phyloP scores from a whole-genome alignment of 2,888 invertebrate species.

The Nomada ferruginata region DNA sequence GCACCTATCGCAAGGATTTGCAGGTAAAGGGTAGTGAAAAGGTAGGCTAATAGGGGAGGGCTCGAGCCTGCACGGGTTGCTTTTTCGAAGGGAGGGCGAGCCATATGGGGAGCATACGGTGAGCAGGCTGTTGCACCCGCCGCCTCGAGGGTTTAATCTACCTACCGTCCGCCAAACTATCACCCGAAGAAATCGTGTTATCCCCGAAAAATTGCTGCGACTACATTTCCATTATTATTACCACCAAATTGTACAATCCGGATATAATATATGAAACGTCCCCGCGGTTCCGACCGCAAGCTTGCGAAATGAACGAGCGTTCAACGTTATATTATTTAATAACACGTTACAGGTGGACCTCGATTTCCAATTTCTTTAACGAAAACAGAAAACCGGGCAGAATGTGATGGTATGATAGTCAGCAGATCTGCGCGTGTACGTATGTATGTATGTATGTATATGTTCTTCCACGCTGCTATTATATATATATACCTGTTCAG shows the following conservation, averaged over 20 bases:
- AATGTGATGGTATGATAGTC: too few relatives aligned
- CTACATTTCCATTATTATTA: constrained; percentile 71
- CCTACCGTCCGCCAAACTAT: constrained; percentile 82
- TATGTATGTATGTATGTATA: not conserved
- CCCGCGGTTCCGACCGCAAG: too few relatives aligned
- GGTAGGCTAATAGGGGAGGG: constrained; percentile 63
- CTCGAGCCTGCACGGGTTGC: constrained; percentile 70
- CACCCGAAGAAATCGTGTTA: constrained; percentile 80
- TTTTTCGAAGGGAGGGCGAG: constrained; percentile 73
- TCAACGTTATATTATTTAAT: too few relatives aligned
- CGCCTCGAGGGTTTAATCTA: constrained; percentile 82
- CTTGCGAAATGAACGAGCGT: too few relatives aligned
- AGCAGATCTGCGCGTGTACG: too few relatives aligned
- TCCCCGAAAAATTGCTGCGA: constrained; percentile 61
- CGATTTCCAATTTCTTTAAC: too few relatives aligned
- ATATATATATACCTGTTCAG: not conserved
- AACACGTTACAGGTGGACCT: too few relatives aligned
- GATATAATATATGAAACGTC: too few relatives aligned
- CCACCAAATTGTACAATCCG: not conserved
- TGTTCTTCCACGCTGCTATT: not conserved
- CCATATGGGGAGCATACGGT: constrained; percentile 84
- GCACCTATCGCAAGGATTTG: constrained; percentile 50
- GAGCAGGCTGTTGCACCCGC: constrained; percentile 79
- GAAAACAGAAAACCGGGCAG: too few relatives aligned
- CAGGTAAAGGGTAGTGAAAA: constrained; percentile 68